phyloP scores from a whole-genome alignment of 1,140 invertebrate species.

The Drosophila orosa region DNA sequence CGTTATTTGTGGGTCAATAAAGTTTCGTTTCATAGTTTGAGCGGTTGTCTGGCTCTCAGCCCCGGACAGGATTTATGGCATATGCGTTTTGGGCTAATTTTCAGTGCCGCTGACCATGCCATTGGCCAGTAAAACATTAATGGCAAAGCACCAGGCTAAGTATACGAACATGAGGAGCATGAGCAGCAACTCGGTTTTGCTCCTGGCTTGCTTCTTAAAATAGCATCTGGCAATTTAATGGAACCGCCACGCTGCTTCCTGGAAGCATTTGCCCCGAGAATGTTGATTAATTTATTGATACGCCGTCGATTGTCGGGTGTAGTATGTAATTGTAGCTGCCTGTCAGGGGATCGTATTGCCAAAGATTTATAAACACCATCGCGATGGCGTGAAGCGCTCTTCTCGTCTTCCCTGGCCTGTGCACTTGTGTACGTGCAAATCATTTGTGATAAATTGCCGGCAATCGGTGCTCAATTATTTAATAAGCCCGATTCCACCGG shows the following conservation, averaged over 20 bases:
- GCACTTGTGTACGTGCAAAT: constrained; percentile 41
- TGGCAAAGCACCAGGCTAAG: constrained; percentile 19
- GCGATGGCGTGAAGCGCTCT: constrained; percentile 28
- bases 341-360: constrained; percentile 73
- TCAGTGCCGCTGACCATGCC: constrained; percentile 71
- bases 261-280: constrained; percentile 10
- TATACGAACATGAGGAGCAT: background rate
- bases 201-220: constrained; percentile 30
- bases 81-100: constrained; percentile 63
- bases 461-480: constrained; percentile 77
- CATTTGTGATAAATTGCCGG: constrained; percentile 75
- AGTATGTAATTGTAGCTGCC: constrained; percentile 76
- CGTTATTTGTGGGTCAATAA: constrained; percentile 83
- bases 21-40: constrained; percentile 81
- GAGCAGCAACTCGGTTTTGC: background rate
- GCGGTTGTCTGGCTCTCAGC: constrained; percentile 65
- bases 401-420: background rate
- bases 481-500: constrained; percentile 54
- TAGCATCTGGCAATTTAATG: constrained; percentile 34
- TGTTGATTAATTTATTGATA: constrained; percentile 78
- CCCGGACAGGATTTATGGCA: constrained; percentile 61
- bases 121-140: constrained; percentile 58
- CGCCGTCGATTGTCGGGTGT: constrained; percentile 39
- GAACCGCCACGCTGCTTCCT: constrained; percentile 9
- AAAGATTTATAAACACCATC: constrained; percentile 66